Evolutionary conservation across 2,113 vertebrate genomes (phyloP).

Genomic region (Trogon surrucura): DNA sequence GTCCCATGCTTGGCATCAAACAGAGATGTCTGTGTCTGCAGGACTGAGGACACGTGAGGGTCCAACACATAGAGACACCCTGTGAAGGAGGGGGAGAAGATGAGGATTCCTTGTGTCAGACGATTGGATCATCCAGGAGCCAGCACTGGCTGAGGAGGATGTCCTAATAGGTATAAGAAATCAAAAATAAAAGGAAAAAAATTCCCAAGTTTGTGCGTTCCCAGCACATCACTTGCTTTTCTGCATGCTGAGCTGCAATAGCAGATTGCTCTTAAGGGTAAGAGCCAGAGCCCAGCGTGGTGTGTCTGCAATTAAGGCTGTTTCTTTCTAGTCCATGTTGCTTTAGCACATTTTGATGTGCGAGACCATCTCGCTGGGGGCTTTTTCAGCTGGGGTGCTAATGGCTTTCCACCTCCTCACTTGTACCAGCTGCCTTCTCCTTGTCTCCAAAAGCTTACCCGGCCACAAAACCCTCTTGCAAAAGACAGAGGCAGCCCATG

Average conservation of each 20-base stretch:
- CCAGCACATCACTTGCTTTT: not conserved
- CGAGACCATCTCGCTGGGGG: not conserved
- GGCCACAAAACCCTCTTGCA: not conserved
- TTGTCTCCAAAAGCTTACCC: not conserved
- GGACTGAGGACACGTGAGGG: fast-evolving
- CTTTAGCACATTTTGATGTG: not conserved
- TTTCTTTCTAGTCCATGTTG: not conserved
- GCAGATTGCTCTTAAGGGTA: not conserved
- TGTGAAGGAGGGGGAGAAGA: not conserved
- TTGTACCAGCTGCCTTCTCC: not conserved
- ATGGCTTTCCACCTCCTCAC: not conserved
- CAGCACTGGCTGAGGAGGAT: fast-evolving
- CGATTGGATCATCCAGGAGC: not conserved
- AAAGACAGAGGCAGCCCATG: not conserved
- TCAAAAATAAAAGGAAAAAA: not conserved
- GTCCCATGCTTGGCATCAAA: not conserved
- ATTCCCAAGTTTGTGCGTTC: not conserved
- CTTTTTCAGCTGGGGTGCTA: not conserved
- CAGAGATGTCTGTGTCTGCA: fast-evolving
- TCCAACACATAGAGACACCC: not conserved
- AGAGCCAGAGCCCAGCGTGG: not conserved
- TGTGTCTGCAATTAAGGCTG: not conserved
- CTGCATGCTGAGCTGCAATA: too few relatives aligned
- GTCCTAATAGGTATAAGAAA: not conserved
- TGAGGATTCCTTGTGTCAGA: not conserved